These are phyloP conservation scores for Platorchestia sp. DNA, from an alignment of 1,140 invertebrate genomes.

Conservation along the genomic window DNA sequence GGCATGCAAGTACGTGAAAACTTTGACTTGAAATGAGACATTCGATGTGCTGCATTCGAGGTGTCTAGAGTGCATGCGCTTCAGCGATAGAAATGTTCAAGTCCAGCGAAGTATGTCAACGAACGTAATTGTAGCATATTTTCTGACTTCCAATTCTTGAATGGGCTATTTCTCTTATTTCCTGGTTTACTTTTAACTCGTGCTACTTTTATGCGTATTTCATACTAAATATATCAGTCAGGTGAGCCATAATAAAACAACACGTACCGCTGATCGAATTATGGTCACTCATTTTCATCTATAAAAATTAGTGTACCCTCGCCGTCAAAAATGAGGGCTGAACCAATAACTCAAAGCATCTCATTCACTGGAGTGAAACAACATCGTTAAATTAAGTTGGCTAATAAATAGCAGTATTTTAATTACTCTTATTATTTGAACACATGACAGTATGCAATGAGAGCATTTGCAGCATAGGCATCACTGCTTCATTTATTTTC, in stretches of 20 bases:
- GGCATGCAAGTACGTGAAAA: neutral
- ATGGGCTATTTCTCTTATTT: neutral
- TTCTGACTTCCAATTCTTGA: neutral
- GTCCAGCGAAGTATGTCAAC: neutral
- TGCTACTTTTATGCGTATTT: neutral
- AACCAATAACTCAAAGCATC: no score
- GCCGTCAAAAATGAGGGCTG: no score
- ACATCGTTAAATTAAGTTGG: no score
- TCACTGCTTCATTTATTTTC: no score
- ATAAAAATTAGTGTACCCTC: no score
- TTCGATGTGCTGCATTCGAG: neutral
- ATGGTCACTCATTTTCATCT: neutral
- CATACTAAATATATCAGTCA: neutral
- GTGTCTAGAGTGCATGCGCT: neutral
- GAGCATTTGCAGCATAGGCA: no score
- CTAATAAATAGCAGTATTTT: no score
- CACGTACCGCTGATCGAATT: neutral
- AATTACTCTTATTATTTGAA: no score
- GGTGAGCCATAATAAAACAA: neutral
- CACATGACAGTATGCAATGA: no score
- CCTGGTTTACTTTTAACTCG: neutral
- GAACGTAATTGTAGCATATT: neutral
- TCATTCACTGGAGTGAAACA: no score
- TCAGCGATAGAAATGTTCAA: neutral
- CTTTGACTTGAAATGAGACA: neutral